Percentiles rank a stretch among this genome's conserved stretches.
phyloP scores from a whole-genome alignment of 2,797 vertebrate genomes.

The Epinephelus awoara region DNA sequence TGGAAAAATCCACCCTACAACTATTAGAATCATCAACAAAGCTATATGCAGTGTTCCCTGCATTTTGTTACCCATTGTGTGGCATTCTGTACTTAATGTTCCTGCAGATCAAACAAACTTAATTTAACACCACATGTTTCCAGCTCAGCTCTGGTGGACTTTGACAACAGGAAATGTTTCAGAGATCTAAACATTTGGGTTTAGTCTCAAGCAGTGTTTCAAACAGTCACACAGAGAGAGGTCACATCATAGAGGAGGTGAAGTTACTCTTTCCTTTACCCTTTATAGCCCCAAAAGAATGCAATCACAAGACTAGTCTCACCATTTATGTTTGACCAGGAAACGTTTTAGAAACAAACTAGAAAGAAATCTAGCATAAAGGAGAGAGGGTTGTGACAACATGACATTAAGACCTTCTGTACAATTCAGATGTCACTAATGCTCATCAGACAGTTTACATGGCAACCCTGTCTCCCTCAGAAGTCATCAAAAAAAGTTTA shows the following conservation, averaged over 20 bases:
- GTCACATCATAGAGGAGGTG: not conserved
- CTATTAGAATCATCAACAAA: not conserved
- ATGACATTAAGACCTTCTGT: not conserved
- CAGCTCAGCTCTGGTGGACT: not conserved
- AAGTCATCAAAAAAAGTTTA: too few relatives aligned
- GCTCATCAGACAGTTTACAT: not conserved
- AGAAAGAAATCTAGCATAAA: too few relatives aligned
- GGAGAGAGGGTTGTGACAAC: too few relatives aligned
- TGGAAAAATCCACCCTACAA: not conserved
- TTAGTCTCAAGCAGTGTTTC: not conserved
- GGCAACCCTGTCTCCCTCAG: too few relatives aligned
- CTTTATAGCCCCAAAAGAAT: too few relatives aligned
- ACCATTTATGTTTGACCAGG: too few relatives aligned
- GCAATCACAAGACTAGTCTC: too few relatives aligned
- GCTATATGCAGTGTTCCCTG: not conserved
- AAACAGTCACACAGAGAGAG: not conserved
- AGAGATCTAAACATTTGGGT: too few relatives aligned
- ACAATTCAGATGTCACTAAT: slow-evolving; percentile 12
- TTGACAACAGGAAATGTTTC: not conserved
- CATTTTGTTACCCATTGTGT: not conserved
- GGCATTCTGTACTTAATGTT: not conserved
- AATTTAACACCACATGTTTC: not conserved
- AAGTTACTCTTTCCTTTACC: not conserved
- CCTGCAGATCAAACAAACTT: not conserved
- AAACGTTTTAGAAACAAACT: too few relatives aligned